Percentiles rank a stretch among this genome's conserved stretches.
Evolutionary conservation across 2,113 vertebrate genomes (phyloP).

Genomic region (Nannobrachium achirus): DNA sequence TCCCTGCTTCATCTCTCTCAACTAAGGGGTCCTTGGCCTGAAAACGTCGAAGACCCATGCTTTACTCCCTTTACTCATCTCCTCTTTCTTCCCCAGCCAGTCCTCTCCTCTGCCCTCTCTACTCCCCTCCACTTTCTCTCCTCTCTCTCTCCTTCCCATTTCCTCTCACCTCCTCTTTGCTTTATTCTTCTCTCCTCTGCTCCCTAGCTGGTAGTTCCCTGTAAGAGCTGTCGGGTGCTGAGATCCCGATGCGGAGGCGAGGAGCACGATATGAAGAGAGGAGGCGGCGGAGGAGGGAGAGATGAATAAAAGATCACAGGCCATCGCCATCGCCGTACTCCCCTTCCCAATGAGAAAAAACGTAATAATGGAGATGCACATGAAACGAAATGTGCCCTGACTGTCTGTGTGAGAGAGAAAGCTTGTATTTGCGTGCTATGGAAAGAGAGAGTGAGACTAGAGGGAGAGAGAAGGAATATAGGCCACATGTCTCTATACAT

Average conservation of each 20-base stretch:
- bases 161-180: not conserved
- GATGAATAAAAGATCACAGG: constrained; percentile 77
- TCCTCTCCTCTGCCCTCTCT: not conserved
- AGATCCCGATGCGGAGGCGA: constrained; percentile 67
- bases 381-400: constrained; percentile 37
- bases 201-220: constrained; percentile 67
- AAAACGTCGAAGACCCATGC: too few relatives aligned
- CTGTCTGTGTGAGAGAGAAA: not conserved
- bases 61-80: not conserved
- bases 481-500: too few relatives aligned
- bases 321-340: constrained; percentile 46
- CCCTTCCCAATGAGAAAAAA: constrained; percentile 33
- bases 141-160: not conserved
- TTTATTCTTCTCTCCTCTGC: constrained; percentile 8
- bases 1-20: too few relatives aligned
- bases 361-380: constrained; percentile 39
- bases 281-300: constrained; percentile 28
- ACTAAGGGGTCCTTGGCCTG: too few relatives aligned
- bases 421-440: not conserved
- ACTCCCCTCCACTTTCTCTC: constrained; percentile 1
- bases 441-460: not conserved
- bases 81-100: not conserved
- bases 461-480: too few relatives aligned
- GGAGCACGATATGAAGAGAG: constrained; percentile 43
- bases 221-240: constrained; percentile 62